These are phyloP conservation scores for Strix aluco DNA, from an alignment of 2,113 vertebrate species.

Conservation along the genomic window DNA sequence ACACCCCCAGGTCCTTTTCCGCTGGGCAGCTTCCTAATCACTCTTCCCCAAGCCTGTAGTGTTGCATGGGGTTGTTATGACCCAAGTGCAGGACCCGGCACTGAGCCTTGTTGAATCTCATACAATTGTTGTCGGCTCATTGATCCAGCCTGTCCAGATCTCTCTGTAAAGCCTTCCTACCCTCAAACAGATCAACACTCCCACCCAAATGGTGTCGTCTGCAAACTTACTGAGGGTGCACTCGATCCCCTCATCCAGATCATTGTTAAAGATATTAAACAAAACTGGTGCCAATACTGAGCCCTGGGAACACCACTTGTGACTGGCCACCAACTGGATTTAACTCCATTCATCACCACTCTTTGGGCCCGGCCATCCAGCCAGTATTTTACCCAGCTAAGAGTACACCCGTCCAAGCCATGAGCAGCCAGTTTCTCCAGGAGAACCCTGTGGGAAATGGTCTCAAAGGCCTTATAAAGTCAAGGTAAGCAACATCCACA, in stretches of 20 bases:
- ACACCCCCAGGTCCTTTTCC: background rate
- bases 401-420: background rate
- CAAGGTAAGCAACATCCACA: background rate
- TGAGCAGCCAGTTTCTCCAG: background rate
- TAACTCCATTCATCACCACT: background rate
- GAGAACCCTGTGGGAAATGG: background rate
- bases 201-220: background rate
- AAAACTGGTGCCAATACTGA: background rate
- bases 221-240: background rate
- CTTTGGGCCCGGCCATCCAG: background rate
- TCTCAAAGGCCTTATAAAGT: background rate
- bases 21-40: background rate
- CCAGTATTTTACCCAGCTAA: background rate
- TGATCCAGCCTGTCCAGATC: background rate
- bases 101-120: background rate
- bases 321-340: fast-evolving
- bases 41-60: background rate
- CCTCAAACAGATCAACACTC: background rate
- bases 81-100: background rate
- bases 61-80: background rate
- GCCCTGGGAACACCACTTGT: background rate
- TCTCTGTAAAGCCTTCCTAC: background rate
- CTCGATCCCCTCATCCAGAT: background rate
- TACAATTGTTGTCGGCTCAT: too few species aligned
- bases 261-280: background rate